phyloP scores from a whole-genome alignment of 2,888 invertebrate species.

The Neria commutata region DNA sequence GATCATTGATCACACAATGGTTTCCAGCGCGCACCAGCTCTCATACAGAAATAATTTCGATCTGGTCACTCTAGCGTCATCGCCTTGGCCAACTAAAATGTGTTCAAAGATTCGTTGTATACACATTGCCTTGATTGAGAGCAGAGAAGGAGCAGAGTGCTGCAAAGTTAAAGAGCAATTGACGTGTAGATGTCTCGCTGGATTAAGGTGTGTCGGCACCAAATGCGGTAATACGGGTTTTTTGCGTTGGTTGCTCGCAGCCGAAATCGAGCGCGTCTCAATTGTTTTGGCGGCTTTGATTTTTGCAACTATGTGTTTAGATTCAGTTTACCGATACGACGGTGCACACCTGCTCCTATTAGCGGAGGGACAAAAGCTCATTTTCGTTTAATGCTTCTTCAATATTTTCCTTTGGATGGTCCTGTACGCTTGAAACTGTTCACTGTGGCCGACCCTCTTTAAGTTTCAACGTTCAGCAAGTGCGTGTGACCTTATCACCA shows the following conservation, averaged over 20 bases:
- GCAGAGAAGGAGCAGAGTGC: slow-evolving; percentile 23
- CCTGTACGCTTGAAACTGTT: slow-evolving; percentile 19
- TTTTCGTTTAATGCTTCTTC: too few relatives aligned
- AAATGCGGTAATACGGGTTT: neutral
- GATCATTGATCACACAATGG: too few relatives aligned
- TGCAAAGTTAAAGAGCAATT: slow-evolving; percentile 23
- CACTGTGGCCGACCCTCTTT: neutral
- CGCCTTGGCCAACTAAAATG: too few relatives aligned
- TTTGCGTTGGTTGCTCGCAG: neutral
- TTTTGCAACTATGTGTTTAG: slow-evolving; percentile 29
- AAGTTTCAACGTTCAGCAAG: neutral
- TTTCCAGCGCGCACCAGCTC: too few relatives aligned
- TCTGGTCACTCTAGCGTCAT: too few relatives aligned
- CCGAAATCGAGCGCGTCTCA: slow-evolving; percentile 15
- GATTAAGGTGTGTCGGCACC: slow-evolving; percentile 36
- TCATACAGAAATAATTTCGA: too few relatives aligned
- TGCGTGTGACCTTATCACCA: slow-evolving; percentile 1
- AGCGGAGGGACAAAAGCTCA: too few relatives aligned
- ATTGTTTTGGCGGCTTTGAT: slow-evolving; percentile 39
- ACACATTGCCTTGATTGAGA: too few relatives aligned
- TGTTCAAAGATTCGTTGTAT: too few relatives aligned
- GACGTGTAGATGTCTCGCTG: slow-evolving; percentile 31
- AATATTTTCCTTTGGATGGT: slow-evolving; percentile 17
- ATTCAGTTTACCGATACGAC: too few relatives aligned
- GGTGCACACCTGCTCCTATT: too few relatives aligned